Evolutionary conservation across 1,140 invertebrate genomes (phyloP).

Genomic region (Panagrolaimus sp.): DNA sequence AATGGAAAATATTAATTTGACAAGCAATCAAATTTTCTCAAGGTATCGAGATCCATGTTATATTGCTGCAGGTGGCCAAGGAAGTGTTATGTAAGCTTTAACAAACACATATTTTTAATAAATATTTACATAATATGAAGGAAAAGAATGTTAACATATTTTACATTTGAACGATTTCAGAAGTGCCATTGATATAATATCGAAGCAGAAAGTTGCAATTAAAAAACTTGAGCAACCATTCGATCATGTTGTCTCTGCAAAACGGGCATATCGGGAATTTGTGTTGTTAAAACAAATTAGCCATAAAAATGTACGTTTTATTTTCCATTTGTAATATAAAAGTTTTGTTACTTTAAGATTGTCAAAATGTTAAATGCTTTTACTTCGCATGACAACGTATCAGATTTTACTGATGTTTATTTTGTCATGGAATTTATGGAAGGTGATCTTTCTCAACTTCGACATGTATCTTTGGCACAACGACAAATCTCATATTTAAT

Average conservation of each 20-base stretch:
- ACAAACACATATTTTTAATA: no score
- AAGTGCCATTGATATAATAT: conserved; percentile 30
- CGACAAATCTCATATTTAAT: conserved; percentile 32
- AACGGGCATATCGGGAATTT: conserved; percentile 96
- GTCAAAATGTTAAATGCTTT: conserved; percentile 33
- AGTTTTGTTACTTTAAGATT: conserved; percentile 18
- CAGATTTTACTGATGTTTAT: conserved; percentile 31
- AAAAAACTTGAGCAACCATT: conserved; percentile 96
- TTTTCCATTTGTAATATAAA: neutral
- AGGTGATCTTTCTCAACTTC: conserved; percentile 63
- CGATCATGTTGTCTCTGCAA: conserved; percentile 98
- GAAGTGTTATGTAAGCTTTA: no score
- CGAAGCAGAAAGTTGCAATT: conserved; percentile 78
- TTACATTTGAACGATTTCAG: no score
- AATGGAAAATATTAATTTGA: no score
- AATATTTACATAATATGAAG: no score
- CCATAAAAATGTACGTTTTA: conserved; percentile 90
- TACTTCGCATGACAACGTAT: conserved; percentile 24
- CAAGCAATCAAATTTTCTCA: no score
- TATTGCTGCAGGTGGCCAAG: no score
- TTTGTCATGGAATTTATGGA: conserved; percentile 84
- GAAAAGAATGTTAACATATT: no score
- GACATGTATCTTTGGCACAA: conserved; percentile 27
- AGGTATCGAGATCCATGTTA: no score
- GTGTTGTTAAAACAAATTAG: conserved; percentile 99